A percentile compares a stretch with the other conserved stretches of the same genome.
Conservation (phyloP, 2,888 invertebrate genomes). For the Diplazon laetatorius region DNA sequence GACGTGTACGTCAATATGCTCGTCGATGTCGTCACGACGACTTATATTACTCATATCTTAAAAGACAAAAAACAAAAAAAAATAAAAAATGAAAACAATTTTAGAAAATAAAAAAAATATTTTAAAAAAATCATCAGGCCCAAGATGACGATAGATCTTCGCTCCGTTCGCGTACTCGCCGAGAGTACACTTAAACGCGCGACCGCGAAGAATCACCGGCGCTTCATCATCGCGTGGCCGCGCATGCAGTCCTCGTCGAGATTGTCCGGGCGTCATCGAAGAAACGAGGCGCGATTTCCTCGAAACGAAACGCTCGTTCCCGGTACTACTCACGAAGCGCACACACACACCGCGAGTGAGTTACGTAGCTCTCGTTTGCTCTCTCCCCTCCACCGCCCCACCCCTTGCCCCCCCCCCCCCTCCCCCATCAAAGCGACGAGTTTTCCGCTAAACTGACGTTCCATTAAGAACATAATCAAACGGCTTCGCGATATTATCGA, state of each 20-base stretch:
- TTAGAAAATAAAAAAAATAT: too few species aligned
- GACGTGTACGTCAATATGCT: too few species aligned
- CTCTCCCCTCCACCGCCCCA: too few species aligned
- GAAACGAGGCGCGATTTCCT: conserved; percentile 28
- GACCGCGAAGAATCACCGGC: too few species aligned
- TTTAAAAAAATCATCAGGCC: not conserved
- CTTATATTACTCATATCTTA: too few species aligned
- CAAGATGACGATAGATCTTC: not conserved
- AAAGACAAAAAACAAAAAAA: too few species aligned
- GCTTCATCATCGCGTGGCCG: too few species aligned
- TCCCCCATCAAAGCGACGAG: conserved; percentile 1
- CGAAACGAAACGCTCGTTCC: conserved; percentile 36
- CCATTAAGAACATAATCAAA: not conserved
- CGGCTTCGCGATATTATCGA: not conserved
- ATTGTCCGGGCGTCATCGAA: not conserved
- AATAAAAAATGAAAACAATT: too few species aligned
- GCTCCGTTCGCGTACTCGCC: too few species aligned
- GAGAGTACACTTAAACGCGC: too few species aligned
- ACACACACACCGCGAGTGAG: too few species aligned
- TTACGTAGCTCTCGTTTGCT: conserved; percentile 15
- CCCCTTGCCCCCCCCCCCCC: too few species aligned
- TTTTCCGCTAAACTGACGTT: not conserved
- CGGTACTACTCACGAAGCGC: conserved; percentile 1
- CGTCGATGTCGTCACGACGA: not conserved
- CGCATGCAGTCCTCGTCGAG: not conserved